Base-by-base conservation (phyloP, 30 jellyfish, hydroid and myxozoan genomes). In the Morbakka virulenta region DNA sequence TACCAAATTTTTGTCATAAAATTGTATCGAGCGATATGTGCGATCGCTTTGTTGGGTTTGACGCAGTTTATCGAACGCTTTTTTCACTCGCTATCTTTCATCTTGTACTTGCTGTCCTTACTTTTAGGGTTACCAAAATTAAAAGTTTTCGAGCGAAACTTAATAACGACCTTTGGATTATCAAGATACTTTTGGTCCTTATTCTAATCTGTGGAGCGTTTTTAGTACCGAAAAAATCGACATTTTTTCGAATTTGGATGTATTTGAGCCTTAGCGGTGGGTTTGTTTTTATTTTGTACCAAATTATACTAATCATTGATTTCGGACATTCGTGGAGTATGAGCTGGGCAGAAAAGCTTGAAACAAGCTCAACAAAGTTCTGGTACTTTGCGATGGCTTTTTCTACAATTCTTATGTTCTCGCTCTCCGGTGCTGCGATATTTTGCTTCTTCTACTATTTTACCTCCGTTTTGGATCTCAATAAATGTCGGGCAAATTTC, bases 261-360 rank as follows among this genome's bases (percentile, higher is more conserved):
- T 92, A 92, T 66, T 70, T 87, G 28, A 64, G 96, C 62, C 82
- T 92, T 2, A 87, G 94, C 0, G 98, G 96, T 4, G 98, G 96
- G 0, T 92, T 92, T 74, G 65, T 92, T 49, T 92, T 92, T 32
- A 76, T 92, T 77, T 50, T 92, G 84, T 92, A 87, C 35, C 98
- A 86, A 49, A 86, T 92, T n/a, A 69, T 92, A 29, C 62, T 92
- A n/a, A 77, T 92, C 22, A 92, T 92, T 21, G 98, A 92, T 72
- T 92, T 92, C 67, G 98, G 98, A 1, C 96, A 92, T 62, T 92
- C 98, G 47, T 92, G 98, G 98, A 87, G 97, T 32, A 67, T 92
- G 11, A 71, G 96, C 6, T 92, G 98, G 98, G 98, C 98, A 2
- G 98, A 92, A 52, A 85, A 68, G 70, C 82, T 92, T 61, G 98